phyloP scores from a whole-genome alignment of 2,113 vertebrate genomes.

The Ia io region DNA sequence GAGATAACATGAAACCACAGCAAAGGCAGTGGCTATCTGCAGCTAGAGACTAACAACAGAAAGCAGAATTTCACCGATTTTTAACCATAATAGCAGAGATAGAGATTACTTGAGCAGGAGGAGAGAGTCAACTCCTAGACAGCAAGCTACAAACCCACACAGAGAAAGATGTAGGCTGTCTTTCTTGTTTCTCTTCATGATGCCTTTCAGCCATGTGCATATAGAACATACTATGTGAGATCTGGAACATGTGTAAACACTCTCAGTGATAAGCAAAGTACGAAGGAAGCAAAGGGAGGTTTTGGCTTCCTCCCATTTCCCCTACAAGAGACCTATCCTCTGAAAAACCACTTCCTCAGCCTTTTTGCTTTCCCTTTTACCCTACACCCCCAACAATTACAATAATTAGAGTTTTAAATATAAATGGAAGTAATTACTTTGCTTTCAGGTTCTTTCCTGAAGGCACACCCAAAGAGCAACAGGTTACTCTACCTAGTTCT shows the following conservation, averaged over 20 bases:
- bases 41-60: background rate
- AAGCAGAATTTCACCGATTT: background rate
- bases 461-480: background rate
- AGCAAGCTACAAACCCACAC: background rate
- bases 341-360: background rate
- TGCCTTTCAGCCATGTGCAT: background rate
- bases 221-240: background rate
- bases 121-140: background rate
- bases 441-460: background rate
- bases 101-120: background rate
- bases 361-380: background rate
- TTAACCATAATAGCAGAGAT: background rate
- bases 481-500: background rate
- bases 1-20: background rate
- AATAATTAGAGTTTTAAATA: background rate
- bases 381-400: background rate
- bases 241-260: background rate
- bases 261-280: too few species aligned
- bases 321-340: background rate
- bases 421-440: background rate
- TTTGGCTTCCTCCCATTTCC: background rate
- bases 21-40: background rate
- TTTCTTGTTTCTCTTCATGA: background rate
- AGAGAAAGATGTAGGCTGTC: background rate
- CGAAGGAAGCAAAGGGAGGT: background rate